A percentile compares a stretch with the other conserved stretches of the same genome.
These are phyloP conservation scores for Himalopsyche japonica DNA, from an alignment of 2,888 invertebrate genomes.

Conservation along the genomic window DNA sequence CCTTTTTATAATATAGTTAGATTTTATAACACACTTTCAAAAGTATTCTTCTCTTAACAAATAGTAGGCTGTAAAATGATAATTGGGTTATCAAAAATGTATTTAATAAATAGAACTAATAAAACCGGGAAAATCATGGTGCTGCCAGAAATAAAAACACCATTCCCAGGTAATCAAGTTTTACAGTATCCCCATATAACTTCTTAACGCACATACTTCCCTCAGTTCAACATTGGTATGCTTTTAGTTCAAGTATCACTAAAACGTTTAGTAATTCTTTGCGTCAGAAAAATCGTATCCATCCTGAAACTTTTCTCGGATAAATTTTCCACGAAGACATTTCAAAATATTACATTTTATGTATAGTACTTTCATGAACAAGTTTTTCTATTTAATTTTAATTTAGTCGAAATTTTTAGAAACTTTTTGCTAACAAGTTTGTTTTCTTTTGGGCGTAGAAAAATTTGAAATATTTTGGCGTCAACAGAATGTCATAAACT, in stretches of 20 bases:
- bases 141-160: neutral
- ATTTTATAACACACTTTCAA: too few relatives aligned
- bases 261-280: neutral
- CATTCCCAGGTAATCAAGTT: neutral
- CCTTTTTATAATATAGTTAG: too few relatives aligned
- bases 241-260: constrained; percentile 28
- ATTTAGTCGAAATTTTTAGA: too few relatives aligned
- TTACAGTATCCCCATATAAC: neutral
- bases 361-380: too few relatives aligned
- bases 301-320: neutral
- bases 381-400: too few relatives aligned
- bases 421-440: too few relatives aligned
- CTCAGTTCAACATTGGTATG: constrained; percentile 24
- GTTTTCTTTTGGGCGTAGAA: too few relatives aligned
- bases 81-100: neutral
- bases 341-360: neutral
- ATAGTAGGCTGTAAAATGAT: too few relatives aligned
- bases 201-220: neutral
- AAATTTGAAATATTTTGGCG: too few relatives aligned
- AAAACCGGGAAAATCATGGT: neutral
- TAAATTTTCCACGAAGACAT: neutral
- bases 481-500: too few relatives aligned
- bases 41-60: too few relatives aligned
- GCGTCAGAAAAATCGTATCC: neutral
- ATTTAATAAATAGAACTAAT: neutral